A percentile compares a stretch with the other conserved stretches of the same genome.
Conservation (phyloP, 2,113 vertebrate species). For the Miniopterus natalensis region DNA sequence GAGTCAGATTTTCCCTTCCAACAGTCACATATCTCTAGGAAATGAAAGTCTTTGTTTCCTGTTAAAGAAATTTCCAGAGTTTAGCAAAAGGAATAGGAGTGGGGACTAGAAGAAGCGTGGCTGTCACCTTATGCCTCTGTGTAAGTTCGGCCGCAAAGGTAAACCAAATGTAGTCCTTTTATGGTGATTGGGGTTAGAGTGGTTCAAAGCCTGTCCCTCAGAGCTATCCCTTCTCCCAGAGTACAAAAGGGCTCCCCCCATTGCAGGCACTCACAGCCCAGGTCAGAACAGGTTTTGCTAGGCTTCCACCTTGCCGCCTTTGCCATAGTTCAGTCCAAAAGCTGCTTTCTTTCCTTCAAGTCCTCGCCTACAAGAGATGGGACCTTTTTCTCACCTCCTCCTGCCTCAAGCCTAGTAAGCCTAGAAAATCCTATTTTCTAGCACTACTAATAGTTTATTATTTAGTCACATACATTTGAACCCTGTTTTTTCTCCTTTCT, state of each 20-base stretch:
- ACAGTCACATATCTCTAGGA: background rate
- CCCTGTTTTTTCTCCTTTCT: background rate
- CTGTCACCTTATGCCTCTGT: conserved; percentile 21
- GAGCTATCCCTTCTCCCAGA: background rate
- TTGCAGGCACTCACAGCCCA: background rate
- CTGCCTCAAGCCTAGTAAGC: background rate
- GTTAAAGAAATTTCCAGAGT: conserved; percentile 51
- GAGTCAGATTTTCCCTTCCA: background rate
- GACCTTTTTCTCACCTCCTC: background rate
- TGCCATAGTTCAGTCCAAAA: background rate
- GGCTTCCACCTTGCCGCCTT: background rate
- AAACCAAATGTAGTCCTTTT: conserved; percentile 21
- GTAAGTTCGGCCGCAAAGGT: conserved; percentile 12
- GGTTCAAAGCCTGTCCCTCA: background rate
- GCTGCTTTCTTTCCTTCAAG: background rate
- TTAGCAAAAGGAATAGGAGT: background rate
- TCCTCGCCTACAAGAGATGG: background rate
- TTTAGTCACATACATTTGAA: background rate
- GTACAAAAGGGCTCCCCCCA: background rate
- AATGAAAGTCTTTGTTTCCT: conserved; percentile 47
- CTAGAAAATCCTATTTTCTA: conserved; percentile 10
- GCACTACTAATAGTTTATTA: background rate
- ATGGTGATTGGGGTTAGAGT: background rate
- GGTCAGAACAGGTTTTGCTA: background rate
- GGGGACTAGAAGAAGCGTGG: background rate